Percentiles rank a stretch among this genome's conserved stretches.
phyloP scores from a whole-genome alignment of 2,797 vertebrate genomes.

The Pseudochirops corinnae region DNA sequence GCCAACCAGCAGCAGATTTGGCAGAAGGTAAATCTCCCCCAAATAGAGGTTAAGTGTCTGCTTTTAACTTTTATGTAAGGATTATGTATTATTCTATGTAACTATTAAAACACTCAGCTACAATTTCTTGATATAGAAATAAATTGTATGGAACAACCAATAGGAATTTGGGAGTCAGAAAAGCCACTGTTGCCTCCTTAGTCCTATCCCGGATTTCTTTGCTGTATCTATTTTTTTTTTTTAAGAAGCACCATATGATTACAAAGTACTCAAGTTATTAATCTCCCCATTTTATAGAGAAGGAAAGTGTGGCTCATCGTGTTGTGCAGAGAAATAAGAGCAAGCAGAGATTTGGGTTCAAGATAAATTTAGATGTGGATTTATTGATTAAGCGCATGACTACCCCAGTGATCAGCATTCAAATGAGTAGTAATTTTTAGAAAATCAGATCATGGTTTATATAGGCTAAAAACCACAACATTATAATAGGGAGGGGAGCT shows the following conservation, averaged over 20 bases:
- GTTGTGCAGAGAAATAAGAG: too few relatives aligned
- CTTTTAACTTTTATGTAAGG: conserved; percentile 49
- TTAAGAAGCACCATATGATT: background rate
- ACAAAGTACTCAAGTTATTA: background rate
- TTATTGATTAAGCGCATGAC: too few relatives aligned
- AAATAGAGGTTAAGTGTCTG: background rate
- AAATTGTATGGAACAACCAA: conserved; percentile 28
- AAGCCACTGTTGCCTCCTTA: background rate
- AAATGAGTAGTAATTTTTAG: too few relatives aligned
- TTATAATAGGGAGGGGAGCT: too few relatives aligned
- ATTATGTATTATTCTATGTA: background rate
- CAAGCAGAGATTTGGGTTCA: too few relatives aligned
- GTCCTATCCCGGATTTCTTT: background rate
- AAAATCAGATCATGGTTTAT: too few relatives aligned
- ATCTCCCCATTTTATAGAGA: background rate
- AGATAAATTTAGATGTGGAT: too few relatives aligned
- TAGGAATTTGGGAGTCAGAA: conserved; percentile 47
- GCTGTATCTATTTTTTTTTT: background rate
- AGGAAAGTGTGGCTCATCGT: background rate
- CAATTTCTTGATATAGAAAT: background rate
- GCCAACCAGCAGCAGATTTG: background rate
- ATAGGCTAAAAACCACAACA: too few relatives aligned
- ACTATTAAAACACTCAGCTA: background rate
- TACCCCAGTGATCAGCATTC: too few relatives aligned
- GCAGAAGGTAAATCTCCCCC: background rate